Evolutionary conservation across 2,888 invertebrate genomes (phyloP), one percentile per base, ranked within the genome.

Genomic region (Ophion slaviceki): DNA sequence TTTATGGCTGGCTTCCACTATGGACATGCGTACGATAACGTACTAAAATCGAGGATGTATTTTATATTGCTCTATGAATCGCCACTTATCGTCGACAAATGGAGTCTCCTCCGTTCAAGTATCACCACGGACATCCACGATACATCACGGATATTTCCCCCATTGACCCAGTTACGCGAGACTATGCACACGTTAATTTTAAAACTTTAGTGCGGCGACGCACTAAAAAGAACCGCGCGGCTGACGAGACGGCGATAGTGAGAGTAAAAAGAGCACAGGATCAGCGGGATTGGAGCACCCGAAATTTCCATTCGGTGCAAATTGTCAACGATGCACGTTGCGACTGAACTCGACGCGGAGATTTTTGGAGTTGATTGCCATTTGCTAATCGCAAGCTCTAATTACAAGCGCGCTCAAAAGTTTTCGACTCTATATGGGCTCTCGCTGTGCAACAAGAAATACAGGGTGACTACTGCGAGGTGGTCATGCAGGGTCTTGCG

Each of bases 21-120:
- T 45, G 17, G 20, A 45, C 24, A 62, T 53, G 20, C 62, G n/a
- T 62, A 70, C 28, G 64, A 45, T 32, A 36, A 66, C 61, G 24
- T 14, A 45, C 62, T 45, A 74, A 62, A 59, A 74, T 45, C 17
- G 62, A 32, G 32, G 40, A 66, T 82, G 40, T 66, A 59, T 76
- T 75, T 81, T 45, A 47, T 59, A 61, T 24, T 45, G 74, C 70
- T 80, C 76, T 80, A 84, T 76, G 53, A 67, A 84, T 74, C 24
- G 77, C 80, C 71, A 77, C 80, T 84, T 80, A 80, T 72, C 76
- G 57, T 78, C 71, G 67, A 84, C 76, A 66, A 79, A 86, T 79
- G 82, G 62, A 24, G 59, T 3, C 45, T 59, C 61, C 64, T 53
- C 70, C 45, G 61, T 45, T 53, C 45, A 62, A 82, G 80, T 77